Conservation (phyloP, 2,113 vertebrate species). For the Dendropsophus ebraccatus region DNA sequence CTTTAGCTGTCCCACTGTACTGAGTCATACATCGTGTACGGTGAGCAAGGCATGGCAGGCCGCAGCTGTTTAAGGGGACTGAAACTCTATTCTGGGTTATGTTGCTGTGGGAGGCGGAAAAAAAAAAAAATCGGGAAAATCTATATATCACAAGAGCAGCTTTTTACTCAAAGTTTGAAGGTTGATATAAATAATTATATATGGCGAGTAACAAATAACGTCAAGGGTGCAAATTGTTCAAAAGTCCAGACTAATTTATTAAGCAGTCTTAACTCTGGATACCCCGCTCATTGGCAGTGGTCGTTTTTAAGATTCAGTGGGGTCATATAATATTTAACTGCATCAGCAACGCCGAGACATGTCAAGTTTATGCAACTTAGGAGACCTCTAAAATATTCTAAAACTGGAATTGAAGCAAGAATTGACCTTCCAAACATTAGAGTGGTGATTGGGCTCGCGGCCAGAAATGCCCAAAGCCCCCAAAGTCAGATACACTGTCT, state of each 20-base stretch:
- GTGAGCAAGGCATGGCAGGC: background rate
- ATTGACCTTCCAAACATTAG: background rate
- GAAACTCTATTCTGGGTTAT: background rate
- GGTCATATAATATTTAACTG: background rate
- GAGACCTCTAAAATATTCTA: too few relatives aligned
- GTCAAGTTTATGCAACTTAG: too few relatives aligned
- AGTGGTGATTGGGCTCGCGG: background rate
- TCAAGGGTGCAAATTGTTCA: background rate
- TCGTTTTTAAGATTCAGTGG: background rate
- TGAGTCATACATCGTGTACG: slow-evolving; percentile 41
- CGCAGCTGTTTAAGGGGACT: background rate
- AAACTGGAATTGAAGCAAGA: background rate
- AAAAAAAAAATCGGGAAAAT: background rate
- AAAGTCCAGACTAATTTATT: background rate
- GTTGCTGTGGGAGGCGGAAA: slow-evolving; percentile 19
- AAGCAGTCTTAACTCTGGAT: too few relatives aligned
- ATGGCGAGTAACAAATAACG: background rate
- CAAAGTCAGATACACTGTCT: background rate
- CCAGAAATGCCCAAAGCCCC: background rate
- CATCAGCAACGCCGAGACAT: background rate
- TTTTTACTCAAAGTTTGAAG: background rate
- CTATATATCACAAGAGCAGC: slow-evolving; percentile 1
- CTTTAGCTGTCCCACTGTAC: slow-evolving; percentile 46
- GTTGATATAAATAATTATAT: background rate
- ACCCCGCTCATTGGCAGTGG: too few relatives aligned